These are phyloP conservation scores for Oscheius sp. DNA, from an alignment of 2,888 invertebrate genomes.

Conservation along the genomic window DNA sequence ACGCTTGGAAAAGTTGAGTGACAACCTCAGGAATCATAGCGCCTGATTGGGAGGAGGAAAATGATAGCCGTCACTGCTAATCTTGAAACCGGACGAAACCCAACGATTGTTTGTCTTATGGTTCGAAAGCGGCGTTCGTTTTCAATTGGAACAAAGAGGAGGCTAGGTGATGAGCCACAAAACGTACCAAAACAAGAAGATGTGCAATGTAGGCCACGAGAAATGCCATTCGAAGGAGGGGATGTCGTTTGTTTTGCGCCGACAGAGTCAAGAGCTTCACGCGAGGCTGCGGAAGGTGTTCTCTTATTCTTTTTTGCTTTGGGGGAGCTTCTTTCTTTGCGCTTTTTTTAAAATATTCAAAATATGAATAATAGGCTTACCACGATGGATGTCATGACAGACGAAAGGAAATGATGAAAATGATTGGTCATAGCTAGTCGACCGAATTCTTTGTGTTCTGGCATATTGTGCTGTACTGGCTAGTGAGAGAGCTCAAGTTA, in stretches of 20 bases:
- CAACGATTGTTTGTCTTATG: conserved; percentile 18
- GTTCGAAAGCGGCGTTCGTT: conserved; percentile 6
- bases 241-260: neutral
- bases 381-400: neutral
- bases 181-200: conserved; percentile 14
- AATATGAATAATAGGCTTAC: neutral
- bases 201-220: conserved; percentile 13
- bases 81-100: conserved; percentile 15
- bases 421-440: neutral
- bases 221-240: conserved; percentile 8
- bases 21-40: neutral
- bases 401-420: neutral
- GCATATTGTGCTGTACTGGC: neutral
- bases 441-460: neutral
- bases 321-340: neutral
- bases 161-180: neutral
- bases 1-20: neutral
- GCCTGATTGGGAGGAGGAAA: neutral
- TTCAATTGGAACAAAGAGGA: neutral
- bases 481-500: conserved; percentile 13
- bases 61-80: conserved; percentile 16
- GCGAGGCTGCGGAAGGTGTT: neutral
- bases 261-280: conserved; percentile 20
- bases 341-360: neutral
- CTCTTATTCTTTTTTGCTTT: neutral